Evolutionary conservation across 1,140 invertebrate species (phyloP).

Genomic region (Camponotus floridanus): DNA sequence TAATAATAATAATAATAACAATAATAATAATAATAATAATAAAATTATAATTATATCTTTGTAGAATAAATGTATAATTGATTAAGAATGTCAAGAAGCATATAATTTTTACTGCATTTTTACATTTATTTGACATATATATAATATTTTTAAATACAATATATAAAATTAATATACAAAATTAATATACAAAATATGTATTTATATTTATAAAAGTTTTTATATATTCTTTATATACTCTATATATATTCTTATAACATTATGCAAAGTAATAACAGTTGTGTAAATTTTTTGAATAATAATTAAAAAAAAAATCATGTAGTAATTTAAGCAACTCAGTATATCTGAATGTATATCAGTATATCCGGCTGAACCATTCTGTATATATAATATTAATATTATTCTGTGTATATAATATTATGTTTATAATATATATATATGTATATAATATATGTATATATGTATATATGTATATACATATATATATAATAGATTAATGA

Average conservation of each 20-base stretch:
- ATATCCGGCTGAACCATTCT: background rate
- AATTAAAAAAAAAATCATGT: background rate
- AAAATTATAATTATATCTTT: background rate
- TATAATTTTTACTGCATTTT: background rate
- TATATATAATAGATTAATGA: background rate
- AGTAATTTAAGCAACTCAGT: background rate
- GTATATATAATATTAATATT: too few species aligned
- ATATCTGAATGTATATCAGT: background rate
- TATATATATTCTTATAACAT: background rate
- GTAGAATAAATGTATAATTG: background rate
- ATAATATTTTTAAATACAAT: background rate
- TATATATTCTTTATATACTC: background rate
- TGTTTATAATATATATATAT: background rate
- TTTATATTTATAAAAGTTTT: background rate
- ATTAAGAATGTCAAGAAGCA: background rate
- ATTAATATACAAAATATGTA: slow-evolving; percentile 1
- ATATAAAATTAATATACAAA: too few species aligned
- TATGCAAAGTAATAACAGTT: background rate
- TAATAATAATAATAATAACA: background rate
- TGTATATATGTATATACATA: background rate
- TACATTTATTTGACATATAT: slow-evolving; percentile 17
- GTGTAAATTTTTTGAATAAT: background rate
- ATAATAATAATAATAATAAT: background rate
- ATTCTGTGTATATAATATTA: background rate
- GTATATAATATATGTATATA: background rate